A percentile compares a stretch with the other conserved stretches of the same genome.
These are phyloP conservation scores for Polyommatus iphigenia DNA, from an alignment of 2,888 invertebrate genomes.

Conservation along the genomic window DNA sequence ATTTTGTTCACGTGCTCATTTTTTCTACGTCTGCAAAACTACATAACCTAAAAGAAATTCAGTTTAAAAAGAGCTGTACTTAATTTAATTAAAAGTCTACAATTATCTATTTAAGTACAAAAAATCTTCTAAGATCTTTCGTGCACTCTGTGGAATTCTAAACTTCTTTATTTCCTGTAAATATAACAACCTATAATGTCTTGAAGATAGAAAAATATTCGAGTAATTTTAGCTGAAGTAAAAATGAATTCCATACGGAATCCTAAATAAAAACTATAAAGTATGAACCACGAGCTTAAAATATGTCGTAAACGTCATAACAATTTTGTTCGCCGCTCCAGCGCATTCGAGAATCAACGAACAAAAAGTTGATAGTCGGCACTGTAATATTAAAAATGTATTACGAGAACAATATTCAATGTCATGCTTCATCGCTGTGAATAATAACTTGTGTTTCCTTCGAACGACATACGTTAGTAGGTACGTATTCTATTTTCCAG, in stretches of 20 bases:
- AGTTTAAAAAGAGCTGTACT: too few relatives aligned
- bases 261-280: background rate
- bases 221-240: background rate
- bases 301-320: conserved; percentile 19
- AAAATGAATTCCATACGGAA: background rate
- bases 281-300: background rate
- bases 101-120: too few relatives aligned
- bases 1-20: too few relatives aligned
- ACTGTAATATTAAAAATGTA: conserved; percentile 13
- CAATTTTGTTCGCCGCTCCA: conserved; percentile 7
- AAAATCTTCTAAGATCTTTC: background rate
- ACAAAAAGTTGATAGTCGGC: background rate
- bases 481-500: background rate
- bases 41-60: too few relatives aligned
- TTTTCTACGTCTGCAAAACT: too few relatives aligned
- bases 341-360: conserved; percentile 7
- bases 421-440: conserved; percentile 21
- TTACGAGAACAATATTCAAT: conserved; percentile 25
- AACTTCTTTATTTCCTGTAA: background rate
- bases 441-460: background rate
- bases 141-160: background rate
- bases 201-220: background rate
- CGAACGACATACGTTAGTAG: background rate
- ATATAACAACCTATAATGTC: background rate
- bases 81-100: too few relatives aligned